Evolutionary conservation across 2,888 invertebrate species (phyloP).

Genomic region (Monopis laevigella): DNA sequence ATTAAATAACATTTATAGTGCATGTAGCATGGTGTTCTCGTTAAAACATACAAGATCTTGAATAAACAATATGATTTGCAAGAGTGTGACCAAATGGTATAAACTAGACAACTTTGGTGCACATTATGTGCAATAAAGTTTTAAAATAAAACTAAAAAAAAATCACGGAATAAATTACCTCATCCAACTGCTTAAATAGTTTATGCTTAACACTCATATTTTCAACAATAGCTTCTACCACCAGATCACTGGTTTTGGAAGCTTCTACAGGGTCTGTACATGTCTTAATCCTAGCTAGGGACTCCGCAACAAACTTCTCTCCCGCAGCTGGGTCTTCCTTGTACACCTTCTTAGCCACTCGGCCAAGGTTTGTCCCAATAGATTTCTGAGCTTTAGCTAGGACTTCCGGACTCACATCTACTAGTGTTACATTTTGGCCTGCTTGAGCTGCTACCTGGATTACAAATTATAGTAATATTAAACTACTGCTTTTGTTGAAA

Average conservation of each 20-base stretch:
- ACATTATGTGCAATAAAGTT: background rate
- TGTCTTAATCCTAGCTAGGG: conserved; percentile 69
- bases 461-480: conserved; percentile 61
- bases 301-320: conserved; percentile 72
- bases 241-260: conserved; percentile 75
- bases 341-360: conserved; percentile 81
- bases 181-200: conserved; percentile 77
- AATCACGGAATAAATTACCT: conserved; percentile 39
- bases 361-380: conserved; percentile 74
- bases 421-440: conserved; percentile 82
- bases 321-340: conserved; percentile 74
- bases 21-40: too few relatives aligned
- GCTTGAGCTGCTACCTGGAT: conserved; percentile 88
- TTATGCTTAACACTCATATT: conserved; percentile 81
- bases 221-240: conserved; percentile 89
- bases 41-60: too few relatives aligned
- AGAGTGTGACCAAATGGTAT: too few relatives aligned
- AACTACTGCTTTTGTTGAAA: too few relatives aligned
- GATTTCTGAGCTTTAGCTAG: conserved; percentile 76
- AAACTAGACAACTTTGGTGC: too few relatives aligned
- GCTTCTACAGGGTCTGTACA: conserved; percentile 69
- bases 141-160: background rate
- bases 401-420: conserved; percentile 78
- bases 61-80: too few relatives aligned
- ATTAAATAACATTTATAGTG: too few relatives aligned